phyloP scores from a whole-genome alignment of 2,113 vertebrate species.

The Oreocharis arfaki region DNA sequence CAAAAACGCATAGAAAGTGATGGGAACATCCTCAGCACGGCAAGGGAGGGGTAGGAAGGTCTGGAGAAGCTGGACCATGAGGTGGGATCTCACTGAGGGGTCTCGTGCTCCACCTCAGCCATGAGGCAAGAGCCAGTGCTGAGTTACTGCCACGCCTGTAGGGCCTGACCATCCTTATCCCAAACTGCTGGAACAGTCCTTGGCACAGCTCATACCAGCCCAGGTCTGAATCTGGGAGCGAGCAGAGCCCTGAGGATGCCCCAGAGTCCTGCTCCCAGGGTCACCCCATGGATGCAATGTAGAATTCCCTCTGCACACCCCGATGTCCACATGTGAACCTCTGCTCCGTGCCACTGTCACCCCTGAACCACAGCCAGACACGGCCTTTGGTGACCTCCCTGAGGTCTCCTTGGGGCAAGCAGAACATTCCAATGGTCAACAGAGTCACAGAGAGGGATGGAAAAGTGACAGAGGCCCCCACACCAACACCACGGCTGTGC shows the following conservation, averaged over 20 bases:
- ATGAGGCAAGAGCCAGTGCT: not conserved
- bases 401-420: not conserved
- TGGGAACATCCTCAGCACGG: not conserved
- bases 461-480: not conserved
- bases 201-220: not conserved
- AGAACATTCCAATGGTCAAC: not conserved
- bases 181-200: not conserved
- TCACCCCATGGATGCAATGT: fast-evolving
- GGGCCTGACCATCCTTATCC: no score
- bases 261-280: not conserved
- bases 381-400: not conserved
- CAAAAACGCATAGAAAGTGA: not conserved
- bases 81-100: not conserved
- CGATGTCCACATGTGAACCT: fast-evolving
- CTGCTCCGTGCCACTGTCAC: fast-evolving
- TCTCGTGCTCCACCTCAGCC: not conserved
- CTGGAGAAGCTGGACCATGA: not conserved
- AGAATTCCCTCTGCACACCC: fast-evolving
- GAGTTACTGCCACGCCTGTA: not conserved
- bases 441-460: not conserved
- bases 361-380: not conserved
- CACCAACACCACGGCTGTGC: not conserved
- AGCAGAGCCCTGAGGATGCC: not conserved
- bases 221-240: not conserved
- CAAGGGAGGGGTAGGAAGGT: not conserved